Base-by-base conservation (phyloP, 1,140 invertebrate species). In the Drosophila sulfurigaster region DNA sequence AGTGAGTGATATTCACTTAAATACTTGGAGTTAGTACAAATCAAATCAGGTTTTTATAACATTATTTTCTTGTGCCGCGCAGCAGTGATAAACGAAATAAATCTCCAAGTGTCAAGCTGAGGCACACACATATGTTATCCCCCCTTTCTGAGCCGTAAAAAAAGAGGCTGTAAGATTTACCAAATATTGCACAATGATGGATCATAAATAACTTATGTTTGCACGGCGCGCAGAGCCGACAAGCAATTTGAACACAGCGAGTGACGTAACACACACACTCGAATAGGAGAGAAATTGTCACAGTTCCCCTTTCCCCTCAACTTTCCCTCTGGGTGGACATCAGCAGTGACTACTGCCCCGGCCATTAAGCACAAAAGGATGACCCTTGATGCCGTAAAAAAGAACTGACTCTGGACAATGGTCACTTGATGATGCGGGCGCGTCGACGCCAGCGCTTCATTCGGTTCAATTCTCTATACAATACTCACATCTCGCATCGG, bases 171-270 rank as follows among this genome's bases (percentile, higher is more conserved):
- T 82, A 89, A 85, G 85, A 89, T 79, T 89, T 66, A 81, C 85
- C 85, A 89, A 89, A 89, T 89, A 91, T 91, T 91, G 82, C 78
- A 81, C 88, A 91, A 91, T 91, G 88, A 91, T 91, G 82, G 88
- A 91, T 91, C 88, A 91, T 91, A 91, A 91, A 91, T 91, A 91
- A 91, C 88, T 91, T 91, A 91, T 91, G 87, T 74, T 70, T 76
- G 85, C 70, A 59, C 79, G 51, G 64, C 20, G 54, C 11, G 4
- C 8, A 43, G 49, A 54, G 16, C 58, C 58, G 38, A 45, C 30
- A 13, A 54, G 11, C 20, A 48, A 43, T 25, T 64, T 57, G 58
- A 72, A 68, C 11, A 43, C 41, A 43, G 20, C 20, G 32, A 89
- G 85, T 89, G 85, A 89, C 85, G 83, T 88, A 89, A 89, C 35